Percentiles rank a stretch among this genome's conserved stretches.
Conservation (phyloP, 2,797 vertebrate species). For the Agapornis canus region DNA sequence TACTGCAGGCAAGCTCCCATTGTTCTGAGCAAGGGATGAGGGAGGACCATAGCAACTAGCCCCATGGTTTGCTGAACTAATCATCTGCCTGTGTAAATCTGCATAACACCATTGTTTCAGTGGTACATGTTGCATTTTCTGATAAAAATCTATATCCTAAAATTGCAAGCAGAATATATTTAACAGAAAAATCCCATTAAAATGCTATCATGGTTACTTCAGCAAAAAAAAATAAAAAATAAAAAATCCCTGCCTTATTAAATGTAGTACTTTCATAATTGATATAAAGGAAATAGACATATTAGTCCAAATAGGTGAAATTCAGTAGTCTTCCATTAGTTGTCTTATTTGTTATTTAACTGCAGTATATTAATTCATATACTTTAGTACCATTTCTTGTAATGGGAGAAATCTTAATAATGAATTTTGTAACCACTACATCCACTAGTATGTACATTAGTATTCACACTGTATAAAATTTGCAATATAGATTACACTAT, state of each 20-base stretch:
- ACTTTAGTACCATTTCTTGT: background rate
- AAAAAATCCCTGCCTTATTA: background rate
- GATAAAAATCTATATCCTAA: background rate
- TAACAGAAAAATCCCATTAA: background rate
- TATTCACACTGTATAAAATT: background rate
- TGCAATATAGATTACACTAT: conserved; percentile 12
- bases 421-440: background rate
- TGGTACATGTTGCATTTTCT: background rate
- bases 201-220: background rate
- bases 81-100: background rate
- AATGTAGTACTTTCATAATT: background rate
- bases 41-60: background rate
- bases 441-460: background rate
- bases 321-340: background rate
- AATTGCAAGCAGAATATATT: conserved; percentile 22
- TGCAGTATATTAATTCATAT: background rate
- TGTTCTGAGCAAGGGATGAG: background rate
- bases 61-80: background rate
- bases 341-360: conserved; percentile 16
- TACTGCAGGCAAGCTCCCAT: background rate
- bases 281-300: background rate
- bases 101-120: background rate
- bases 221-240: background rate
- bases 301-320: background rate
- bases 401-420: conserved; percentile 6